Evolutionary conservation across 30 jellyfish, hydroid and myxozoan genomes (phyloP), one percentile per base, ranked within the genome.

Genomic region (Phacellophora camtschatica): DNA sequence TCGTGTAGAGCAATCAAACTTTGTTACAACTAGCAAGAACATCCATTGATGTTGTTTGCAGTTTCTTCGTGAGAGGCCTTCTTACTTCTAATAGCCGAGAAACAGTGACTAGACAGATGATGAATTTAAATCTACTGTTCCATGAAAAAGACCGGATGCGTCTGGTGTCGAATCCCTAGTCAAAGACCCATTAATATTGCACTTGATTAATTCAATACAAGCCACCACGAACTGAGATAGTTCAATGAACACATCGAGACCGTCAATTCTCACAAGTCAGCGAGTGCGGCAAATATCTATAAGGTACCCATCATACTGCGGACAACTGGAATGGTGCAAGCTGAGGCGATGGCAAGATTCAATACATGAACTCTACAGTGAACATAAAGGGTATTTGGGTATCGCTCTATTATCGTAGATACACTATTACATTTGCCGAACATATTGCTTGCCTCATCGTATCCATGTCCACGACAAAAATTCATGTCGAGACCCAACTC

Each of bases 381-480:
- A 25, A 41, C 63, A 62, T 88, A 88, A 8, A 67, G 51, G 34
- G 97, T 90, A n/a, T 81, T 45, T 8, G 80, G 82, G 54, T 63
- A 59, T 16, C 30, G 45, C 5, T 20, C 11, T 11, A 87, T 69
- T 18, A 36, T 35, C 4, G 86, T 28, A 24, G 95, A 80, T 41
- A 78, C 83, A 24, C 95, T 91, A 37, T 18, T 63, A 12, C 43
- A 39, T 45, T 82, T 39, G 5, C 95, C 95, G 24, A 87, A 77
- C 85, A 88, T 74, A 36, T 90, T 49, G 45, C 90, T 95, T 36
- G 95, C 97, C 20, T 87, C 97, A 81, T 88, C 95, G 72, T 88
- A 88, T 41, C 90, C 87, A 46, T 88, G 95, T 10, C 90, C 90
- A 18, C 95, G 72, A 50, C 95, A 80, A 23, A 41, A 24, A 13